A percentile compares a stretch with the other conserved stretches of the same genome.
These are phyloP conservation scores for Caenorhabditis parvicauda DNA, from an alignment of 2,888 invertebrate genomes.

Conservation along the genomic window DNA sequence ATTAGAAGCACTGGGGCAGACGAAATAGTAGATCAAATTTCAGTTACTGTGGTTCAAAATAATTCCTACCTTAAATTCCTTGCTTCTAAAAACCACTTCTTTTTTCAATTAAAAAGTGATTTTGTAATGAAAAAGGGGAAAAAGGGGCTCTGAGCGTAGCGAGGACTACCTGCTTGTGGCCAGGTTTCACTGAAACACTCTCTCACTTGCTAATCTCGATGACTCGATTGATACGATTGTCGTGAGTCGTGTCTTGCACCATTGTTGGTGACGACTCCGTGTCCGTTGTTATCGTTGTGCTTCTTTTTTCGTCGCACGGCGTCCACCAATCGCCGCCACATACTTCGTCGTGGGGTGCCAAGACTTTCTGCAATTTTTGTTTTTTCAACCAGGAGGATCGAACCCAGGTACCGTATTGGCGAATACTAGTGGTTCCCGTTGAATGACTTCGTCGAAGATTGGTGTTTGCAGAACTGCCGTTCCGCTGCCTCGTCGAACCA, in stretches of 20 bases:
- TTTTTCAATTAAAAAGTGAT: too few species aligned
- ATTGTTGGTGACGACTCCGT: not conserved
- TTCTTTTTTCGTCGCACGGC: conserved; percentile 1
- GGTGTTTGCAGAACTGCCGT: conserved; percentile 18
- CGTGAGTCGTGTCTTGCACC: not conserved
- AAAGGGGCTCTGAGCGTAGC: too few species aligned
- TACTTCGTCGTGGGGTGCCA: conserved; percentile 9
- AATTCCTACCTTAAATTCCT: not conserved
- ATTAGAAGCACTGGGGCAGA: too few species aligned
- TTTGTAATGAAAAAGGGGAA: not conserved
- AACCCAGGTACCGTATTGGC: not conserved
- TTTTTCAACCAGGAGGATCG: not conserved
- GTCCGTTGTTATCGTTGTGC: conserved; percentile 1
- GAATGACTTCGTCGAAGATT: conserved; percentile 7
- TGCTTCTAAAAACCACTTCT: not conserved
- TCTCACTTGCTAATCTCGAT: conserved; percentile 9
- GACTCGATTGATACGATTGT: conserved; percentile 16
- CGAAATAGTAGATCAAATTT: too few species aligned
- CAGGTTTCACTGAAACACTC: not conserved
- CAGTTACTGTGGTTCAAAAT: conserved; percentile 1
- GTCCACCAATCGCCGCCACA: conserved; percentile 30
- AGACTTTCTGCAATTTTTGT: conserved; percentile 6
- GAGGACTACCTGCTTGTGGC: too few species aligned
- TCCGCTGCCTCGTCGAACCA: conserved; percentile 32
- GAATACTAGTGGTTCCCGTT: not conserved